These are phyloP conservation scores for Corythornis vintsioides DNA, from an alignment of 2,113 vertebrate genomes.

Conservation along the genomic window DNA sequence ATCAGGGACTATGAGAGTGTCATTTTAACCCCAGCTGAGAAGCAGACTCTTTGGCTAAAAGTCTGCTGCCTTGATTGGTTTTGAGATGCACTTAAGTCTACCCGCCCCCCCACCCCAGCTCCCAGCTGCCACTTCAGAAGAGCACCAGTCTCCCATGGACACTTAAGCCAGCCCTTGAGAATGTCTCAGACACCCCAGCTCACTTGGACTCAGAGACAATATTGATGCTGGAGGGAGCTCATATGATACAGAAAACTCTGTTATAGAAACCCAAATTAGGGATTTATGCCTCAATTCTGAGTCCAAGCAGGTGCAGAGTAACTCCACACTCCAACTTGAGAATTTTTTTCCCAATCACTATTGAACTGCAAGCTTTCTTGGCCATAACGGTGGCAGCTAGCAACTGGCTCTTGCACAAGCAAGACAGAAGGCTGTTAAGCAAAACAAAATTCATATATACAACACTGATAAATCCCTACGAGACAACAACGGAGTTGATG, in stretches of 20 bases:
- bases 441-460: background rate
- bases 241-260: background rate
- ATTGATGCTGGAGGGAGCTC: background rate
- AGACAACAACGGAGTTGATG: rapidly evolving
- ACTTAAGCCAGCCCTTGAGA: background rate
- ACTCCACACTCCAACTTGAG: rapidly evolving
- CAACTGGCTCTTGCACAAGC: background rate
- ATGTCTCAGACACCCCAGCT: background rate
- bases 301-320: background rate
- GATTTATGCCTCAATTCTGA: background rate
- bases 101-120: background rate
- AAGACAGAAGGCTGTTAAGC: background rate
- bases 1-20: background rate
- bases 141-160: background rate
- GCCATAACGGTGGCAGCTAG: background rate
- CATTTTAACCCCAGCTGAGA: background rate
- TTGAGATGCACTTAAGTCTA: background rate
- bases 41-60: background rate
- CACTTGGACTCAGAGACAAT: background rate
- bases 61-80: background rate
- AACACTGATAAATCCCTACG: background rate
- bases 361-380: background rate
- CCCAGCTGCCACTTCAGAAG: background rate
- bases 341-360: background rate
- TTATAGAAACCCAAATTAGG: background rate